phyloP scores from a whole-genome alignment of 1,140 invertebrate genomes.

The Drosophila bocki region DNA sequence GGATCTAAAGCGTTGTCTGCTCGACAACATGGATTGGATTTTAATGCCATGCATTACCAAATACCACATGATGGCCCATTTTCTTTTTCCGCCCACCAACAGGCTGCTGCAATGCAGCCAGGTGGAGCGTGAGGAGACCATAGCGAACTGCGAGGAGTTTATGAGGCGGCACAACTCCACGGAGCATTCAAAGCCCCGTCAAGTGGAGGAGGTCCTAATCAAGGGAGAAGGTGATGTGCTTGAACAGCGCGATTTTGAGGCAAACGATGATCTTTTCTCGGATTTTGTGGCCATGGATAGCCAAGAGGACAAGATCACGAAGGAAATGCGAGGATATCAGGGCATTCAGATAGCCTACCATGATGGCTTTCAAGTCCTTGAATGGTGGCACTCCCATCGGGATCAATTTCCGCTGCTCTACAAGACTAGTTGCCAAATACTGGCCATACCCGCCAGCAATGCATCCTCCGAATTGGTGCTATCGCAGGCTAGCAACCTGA shows the following conservation, averaged over 20 bases:
- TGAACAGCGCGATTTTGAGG: not conserved
- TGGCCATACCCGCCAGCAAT: conserved; percentile 25
- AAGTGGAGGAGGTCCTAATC: conserved; percentile 1
- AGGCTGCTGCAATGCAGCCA: conserved; percentile 33
- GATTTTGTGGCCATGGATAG: conserved; percentile 23
- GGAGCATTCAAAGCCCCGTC: too few species aligned
- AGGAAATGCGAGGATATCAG: conserved; percentile 30
- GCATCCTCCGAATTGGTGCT: not conserved
- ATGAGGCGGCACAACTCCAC: conserved; percentile 10
- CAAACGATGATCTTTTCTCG: conserved; percentile 39
- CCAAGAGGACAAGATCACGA: conserved; percentile 14
- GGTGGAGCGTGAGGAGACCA: conserved; percentile 23
- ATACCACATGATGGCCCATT: conserved; percentile 43
- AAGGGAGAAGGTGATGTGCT: conserved; percentile 13
- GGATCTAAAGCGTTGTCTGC: conserved; percentile 5
- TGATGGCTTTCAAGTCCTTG: conserved; percentile 27
- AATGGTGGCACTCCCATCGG: conserved; percentile 26
- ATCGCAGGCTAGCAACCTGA: conserved; percentile 10
- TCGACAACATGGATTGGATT: conserved; percentile 2
- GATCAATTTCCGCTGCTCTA: conserved; percentile 27
- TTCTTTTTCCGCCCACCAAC: conserved; percentile 47
- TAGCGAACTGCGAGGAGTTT: conserved; percentile 16
- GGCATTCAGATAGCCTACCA: conserved; percentile 23
- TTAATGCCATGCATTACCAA: conserved; percentile 17
- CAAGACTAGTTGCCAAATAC: conserved; percentile 20